Evolutionary conservation across 2,113 vertebrate species (phyloP).

Genomic region (Cebidichthys violaceus): DNA sequence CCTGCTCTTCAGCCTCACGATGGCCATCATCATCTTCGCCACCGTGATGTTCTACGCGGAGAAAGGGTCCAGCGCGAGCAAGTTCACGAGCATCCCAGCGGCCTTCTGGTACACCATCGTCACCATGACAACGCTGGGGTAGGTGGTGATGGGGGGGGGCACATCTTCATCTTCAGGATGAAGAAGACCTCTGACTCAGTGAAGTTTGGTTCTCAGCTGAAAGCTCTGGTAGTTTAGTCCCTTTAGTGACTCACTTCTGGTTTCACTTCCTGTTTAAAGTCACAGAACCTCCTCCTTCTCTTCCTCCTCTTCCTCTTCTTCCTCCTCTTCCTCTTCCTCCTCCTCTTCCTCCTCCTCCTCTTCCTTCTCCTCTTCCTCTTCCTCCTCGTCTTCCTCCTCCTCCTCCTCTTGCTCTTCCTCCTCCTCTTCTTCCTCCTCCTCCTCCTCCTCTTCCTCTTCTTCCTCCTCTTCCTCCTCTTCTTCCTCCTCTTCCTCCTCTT

Average conservation of each 20-base stretch:
- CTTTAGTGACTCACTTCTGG: no score
- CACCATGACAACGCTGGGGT: constrained; percentile 98
- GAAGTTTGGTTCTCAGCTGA: no score
- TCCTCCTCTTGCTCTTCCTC: no score
- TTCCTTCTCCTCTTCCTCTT: not conserved
- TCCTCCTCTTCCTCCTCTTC: no score
- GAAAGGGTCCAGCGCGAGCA: constrained; percentile 93
- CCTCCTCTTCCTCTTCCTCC: not conserved
- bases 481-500: no score
- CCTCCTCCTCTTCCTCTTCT: no score
- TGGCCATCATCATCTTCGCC: constrained; percentile 99
- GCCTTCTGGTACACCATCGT: constrained; percentile 99
- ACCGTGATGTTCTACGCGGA: constrained; percentile 99
- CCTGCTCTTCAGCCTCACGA: constrained; percentile 98
- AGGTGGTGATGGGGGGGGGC: not conserved
- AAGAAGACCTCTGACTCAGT: no score
- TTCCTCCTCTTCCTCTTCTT: not conserved
- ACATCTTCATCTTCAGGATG: no score
- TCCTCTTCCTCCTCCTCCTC: not conserved
- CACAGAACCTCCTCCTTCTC: not conserved
- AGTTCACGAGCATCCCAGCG: constrained; percentile 98
- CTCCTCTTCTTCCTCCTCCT: no score
- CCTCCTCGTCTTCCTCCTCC: no score
- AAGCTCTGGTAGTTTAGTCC: no score
- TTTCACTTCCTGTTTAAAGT: no score